phyloP scores from a whole-genome alignment of 2,888 invertebrate species.

The Megaustenia siamemsis region DNA sequence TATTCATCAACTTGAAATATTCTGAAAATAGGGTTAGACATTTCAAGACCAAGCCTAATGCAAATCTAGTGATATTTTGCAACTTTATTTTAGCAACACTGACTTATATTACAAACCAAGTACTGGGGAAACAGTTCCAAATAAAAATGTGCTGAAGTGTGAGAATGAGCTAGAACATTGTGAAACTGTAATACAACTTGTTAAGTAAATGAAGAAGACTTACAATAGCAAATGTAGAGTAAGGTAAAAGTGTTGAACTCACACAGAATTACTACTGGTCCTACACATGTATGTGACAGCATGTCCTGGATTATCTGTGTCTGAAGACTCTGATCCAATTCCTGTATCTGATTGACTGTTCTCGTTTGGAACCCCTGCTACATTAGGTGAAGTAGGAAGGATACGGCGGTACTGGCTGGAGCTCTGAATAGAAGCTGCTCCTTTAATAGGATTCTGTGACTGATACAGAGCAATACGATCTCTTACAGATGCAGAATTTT shows the following conservation, averaged over 20 bases:
- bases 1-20: too few relatives aligned
- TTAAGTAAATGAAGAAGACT: too few relatives aligned
- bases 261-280: slow-evolving; percentile 26
- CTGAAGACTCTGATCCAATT: slow-evolving; percentile 53
- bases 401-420: slow-evolving; percentile 23
- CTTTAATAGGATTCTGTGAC: neutral
- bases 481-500: slow-evolving; percentile 36
- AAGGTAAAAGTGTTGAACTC: neutral
- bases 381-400: slow-evolving; percentile 41
- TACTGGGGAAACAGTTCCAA: too few relatives aligned
- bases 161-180: too few relatives aligned
- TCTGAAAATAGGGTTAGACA: too few relatives aligned
- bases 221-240: neutral
- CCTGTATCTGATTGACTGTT: slow-evolving; percentile 54
- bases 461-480: slow-evolving; percentile 50
- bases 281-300: neutral
- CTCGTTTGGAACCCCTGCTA: neutral
- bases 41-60: too few relatives aligned
- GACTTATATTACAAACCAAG: too few relatives aligned
- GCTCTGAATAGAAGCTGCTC: neutral
- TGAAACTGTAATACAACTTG: too few relatives aligned
- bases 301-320: slow-evolving; percentile 40
- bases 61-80: too few relatives aligned
- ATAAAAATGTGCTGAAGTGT: too few relatives aligned
- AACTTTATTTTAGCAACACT: too few relatives aligned